Conservation (phyloP, 2,113 vertebrate genomes). For the Micromys minutus region DNA sequence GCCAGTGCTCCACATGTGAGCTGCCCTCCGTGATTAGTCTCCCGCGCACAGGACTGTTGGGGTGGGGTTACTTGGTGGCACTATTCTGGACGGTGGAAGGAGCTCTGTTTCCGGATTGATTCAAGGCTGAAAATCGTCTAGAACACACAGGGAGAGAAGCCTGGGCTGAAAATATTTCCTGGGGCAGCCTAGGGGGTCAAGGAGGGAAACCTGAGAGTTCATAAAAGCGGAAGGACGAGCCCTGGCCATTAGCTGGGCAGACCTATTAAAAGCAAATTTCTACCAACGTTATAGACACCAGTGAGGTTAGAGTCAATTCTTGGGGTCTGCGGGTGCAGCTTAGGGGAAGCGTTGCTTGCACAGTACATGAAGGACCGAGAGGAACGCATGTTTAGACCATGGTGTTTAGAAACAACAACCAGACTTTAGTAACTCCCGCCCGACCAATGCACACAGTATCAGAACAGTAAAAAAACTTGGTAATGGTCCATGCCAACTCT, state of each 20-base stretch:
- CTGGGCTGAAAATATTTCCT: not conserved
- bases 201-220: not conserved
- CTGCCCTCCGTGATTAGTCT: too few relatives aligned
- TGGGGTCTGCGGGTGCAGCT: not conserved
- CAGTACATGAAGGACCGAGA: not conserved
- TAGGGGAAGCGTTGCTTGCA: not conserved
- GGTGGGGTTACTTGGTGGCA: not conserved
- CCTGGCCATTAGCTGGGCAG: not conserved
- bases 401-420: not conserved
- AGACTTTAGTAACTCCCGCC: not conserved
- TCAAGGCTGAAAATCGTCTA: not conserved
- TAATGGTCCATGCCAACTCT: not conserved
- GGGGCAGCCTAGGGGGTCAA: not conserved
- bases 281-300: not conserved
- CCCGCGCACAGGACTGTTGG: not conserved
- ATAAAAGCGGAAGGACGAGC: not conserved
- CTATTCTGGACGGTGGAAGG: not conserved
- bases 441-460: not conserved
- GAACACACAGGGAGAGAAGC: not conserved
- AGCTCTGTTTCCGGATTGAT: not conserved
- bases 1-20: fast-evolving
- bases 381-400: too few relatives aligned
- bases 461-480: not conserved
- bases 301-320: not conserved
- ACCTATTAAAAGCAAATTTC: not conserved